Evolutionary conservation across 2,888 invertebrate species (phyloP), one percentile per base, ranked within the genome.

Genomic region (Sphaerophoria rueppellii): DNA sequence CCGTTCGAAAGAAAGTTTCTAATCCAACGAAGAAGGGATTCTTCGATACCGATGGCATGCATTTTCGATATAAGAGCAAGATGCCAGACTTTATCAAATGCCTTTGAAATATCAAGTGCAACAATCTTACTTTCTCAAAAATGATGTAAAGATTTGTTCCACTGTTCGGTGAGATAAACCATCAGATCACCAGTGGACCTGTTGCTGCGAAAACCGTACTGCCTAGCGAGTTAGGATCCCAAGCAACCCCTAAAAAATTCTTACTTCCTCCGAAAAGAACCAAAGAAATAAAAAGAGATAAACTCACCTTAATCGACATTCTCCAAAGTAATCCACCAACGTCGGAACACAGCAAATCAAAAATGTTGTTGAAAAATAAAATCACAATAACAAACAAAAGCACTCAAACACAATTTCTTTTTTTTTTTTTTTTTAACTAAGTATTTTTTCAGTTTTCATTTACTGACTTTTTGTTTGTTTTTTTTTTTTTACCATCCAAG

Each of bases 301-400:
- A 40, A 58, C 58, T 58, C 16, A 58, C 58, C 58, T 58, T 40
- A 60, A 60, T 43, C 43, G 40, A 32, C 43, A 43, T 43, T 60
- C 60, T 60, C 40, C 60, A 40, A 12, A 60, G 40, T 40, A 40
- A 60, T 60, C 60, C 60, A 43, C 60, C 60, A 43, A 58, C 40
- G 37, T 58, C 5, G 37, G 35, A 34, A 35, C 35, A 40, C 35
- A 35, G 35, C 55, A 34, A 12, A 55, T 55, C 14, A 9, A 43
- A 9, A 43, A 43, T 11, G 4, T 24, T 43, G 12, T 11, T 12
- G 14, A 55, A 34, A 55, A 35, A 32, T 12, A 54, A 6, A 60
- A 43, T 60, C 4, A 9, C 9, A 43, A 11, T 43, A 2, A 4
- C 0, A 5, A 6, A 0, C n/a, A 9, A 37, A 58, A 58, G 16